Base-by-base conservation (phyloP, 2,888 invertebrate genomes). In the Neuroscelio doddi region DNA sequence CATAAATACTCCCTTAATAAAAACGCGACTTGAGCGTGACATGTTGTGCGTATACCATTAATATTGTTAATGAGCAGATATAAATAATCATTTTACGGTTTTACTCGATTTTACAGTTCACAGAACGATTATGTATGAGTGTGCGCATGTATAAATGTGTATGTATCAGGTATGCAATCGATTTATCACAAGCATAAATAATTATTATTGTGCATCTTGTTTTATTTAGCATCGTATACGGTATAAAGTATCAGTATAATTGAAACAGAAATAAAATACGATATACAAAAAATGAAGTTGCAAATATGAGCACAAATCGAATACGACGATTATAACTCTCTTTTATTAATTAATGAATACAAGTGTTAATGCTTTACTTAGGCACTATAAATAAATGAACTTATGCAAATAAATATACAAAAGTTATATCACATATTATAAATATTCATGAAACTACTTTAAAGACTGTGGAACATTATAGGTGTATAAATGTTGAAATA, bases 401-500 rank as follows among this genome's bases (percentile, higher is more conserved):
- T 74, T 75, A 75, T 74, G 16, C 53, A 74, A 72, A 76, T 69
- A 66, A 67, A 69, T 63, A 57, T 65, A 38, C 38, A 10, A 32
- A 24, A 44, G 69, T 62, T 72, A 71, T 70, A 70, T 71, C 59
- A 69, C 49, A 70, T 67, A 55, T 39, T 64, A 68, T 66, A 66
- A 64, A 70, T 61, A 67, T 69, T 56, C 64, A 64, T 59, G 72
- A 50, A 77, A 77, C 69, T 76, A 75, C 72, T 75, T 78, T 78
- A 73, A 80, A 80, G 80, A 80, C 80, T 80, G 80, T 80, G 77
- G 76, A 78, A 77, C 76, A 78, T 78, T 76, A 77, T 80, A 80
- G 74, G 75, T 80, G 80, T 80, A 80, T 80, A 80, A 80, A 80
- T 80, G 78, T 80, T 80, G 75, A 78, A 78, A 79, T 78, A 79